These are phyloP conservation scores for Tineola bisselliella DNA, from an alignment of 2,888 invertebrate species.

Conservation along the genomic window DNA sequence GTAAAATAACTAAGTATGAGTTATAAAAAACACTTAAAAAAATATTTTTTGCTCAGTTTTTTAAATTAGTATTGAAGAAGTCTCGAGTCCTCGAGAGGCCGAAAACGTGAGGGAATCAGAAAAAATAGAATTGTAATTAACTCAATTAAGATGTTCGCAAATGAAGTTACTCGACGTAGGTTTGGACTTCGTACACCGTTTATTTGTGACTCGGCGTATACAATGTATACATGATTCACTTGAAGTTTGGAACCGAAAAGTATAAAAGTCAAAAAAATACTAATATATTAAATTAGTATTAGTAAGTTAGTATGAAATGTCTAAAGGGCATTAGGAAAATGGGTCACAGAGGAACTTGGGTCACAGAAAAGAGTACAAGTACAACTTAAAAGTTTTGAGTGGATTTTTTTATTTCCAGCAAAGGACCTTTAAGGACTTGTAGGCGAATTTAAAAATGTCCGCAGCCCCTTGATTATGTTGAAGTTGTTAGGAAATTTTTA, in stretches of 20 bases:
- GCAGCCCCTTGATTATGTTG: background rate
- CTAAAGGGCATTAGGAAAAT: too few relatives aligned
- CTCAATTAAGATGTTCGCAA: conserved; percentile 6
- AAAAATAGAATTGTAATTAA: background rate
- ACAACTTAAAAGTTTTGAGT: background rate
- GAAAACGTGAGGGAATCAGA: background rate
- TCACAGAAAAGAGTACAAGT: background rate
- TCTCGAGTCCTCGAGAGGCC: background rate
- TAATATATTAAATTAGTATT: too few relatives aligned
- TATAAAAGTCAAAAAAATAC: too few relatives aligned
- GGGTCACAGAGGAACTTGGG: too few relatives aligned
- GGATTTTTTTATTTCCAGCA: background rate
- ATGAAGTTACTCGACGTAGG: background rate
- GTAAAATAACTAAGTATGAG: too few relatives aligned
- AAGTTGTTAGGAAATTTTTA: background rate
- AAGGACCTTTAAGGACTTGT: background rate
- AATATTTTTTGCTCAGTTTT: background rate
- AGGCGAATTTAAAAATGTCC: background rate
- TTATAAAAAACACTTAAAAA: too few relatives aligned
- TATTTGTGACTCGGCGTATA: background rate
- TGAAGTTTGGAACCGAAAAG: too few relatives aligned
- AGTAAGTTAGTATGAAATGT: too few relatives aligned
- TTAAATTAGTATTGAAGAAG: background rate
- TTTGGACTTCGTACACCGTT: background rate
- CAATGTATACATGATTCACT: too few relatives aligned